A percentile compares a stretch with the other conserved stretches of the same genome.
phyloP scores from a whole-genome alignment of 2,797 vertebrate species.

The Kryptolebias ocellatus region DNA sequence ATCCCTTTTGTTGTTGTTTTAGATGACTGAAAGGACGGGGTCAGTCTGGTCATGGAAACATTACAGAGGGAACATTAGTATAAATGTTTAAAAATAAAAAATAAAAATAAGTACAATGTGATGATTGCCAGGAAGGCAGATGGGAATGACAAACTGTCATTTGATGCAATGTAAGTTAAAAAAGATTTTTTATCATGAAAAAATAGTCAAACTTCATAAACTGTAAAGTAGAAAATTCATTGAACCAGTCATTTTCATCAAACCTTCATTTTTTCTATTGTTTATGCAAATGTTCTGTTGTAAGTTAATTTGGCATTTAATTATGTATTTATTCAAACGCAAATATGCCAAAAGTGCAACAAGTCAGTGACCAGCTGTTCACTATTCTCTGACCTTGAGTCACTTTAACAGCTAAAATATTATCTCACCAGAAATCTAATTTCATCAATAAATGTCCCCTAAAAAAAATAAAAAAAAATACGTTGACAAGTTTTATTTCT shows the following conservation, averaged over 20 bases:
- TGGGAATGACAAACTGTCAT: neutral
- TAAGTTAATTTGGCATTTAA: slow-evolving; percentile 55
- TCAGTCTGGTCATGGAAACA: neutral
- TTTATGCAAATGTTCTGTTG: slow-evolving; percentile 38
- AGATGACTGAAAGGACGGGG: neutral
- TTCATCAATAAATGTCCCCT: neutral
- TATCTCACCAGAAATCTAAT: slow-evolving; percentile 3
- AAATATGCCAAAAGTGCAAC: slow-evolving; percentile 38
- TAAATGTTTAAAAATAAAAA: neutral
- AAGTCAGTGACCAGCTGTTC: slow-evolving; percentile 48
- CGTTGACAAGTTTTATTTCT: too few species aligned
- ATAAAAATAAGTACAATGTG: neutral
- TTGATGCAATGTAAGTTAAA: neutral
- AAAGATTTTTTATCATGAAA: neutral
- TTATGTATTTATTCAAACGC: slow-evolving; percentile 55
- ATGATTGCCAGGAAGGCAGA: neutral
- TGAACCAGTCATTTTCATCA: too few species aligned
- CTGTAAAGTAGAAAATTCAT: too few species aligned
- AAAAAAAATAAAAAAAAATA: too few species aligned
- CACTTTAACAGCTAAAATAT: slow-evolving; percentile 16
- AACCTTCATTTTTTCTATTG: slow-evolving; percentile 23
- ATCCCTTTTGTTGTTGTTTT: slow-evolving; percentile 5
- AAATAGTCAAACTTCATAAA: neutral
- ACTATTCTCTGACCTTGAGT: slow-evolving; percentile 30
- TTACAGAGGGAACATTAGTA: neutral